phyloP scores from a whole-genome alignment of 2,888 invertebrate genomes.

The Scelioninae gen. 1 region DNA sequence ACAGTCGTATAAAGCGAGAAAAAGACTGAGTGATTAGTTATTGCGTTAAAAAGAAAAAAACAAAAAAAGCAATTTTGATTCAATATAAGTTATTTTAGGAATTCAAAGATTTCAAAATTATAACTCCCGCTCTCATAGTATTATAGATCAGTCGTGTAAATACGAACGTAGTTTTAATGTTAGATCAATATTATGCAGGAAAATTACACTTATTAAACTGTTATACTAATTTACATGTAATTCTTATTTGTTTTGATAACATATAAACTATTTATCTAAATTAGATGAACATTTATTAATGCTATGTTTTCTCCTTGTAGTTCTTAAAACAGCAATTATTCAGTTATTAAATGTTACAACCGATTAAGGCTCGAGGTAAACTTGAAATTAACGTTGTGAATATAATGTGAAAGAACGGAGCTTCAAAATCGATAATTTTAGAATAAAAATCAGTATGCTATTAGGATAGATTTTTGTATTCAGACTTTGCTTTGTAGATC shows the following conservation, averaged over 20 bases:
- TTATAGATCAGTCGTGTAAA: slow-evolving; percentile 26
- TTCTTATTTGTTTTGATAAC: too few relatives aligned
- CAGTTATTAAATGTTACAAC: slow-evolving; percentile 25
- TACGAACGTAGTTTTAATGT: slow-evolving; percentile 28
- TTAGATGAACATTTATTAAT: too few relatives aligned
- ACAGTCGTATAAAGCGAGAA: slow-evolving; percentile 75
- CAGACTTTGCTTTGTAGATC: slow-evolving; percentile 33
- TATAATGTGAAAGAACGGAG: slow-evolving; percentile 60
- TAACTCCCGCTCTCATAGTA: slow-evolving; percentile 2
- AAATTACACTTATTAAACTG: too few relatives aligned
- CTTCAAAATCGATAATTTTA: slow-evolving; percentile 59
- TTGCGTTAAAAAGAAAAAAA: too few relatives aligned
- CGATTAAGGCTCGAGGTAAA: slow-evolving; percentile 26
- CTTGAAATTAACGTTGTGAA: slow-evolving; percentile 44
- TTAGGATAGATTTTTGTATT: slow-evolving; percentile 48
- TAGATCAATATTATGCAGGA: slow-evolving; percentile 9
- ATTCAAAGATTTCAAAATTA: slow-evolving; percentile 17
- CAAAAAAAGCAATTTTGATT: too few relatives aligned
- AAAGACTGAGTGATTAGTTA: slow-evolving; percentile 78
- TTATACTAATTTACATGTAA: too few relatives aligned
- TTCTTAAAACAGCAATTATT: slow-evolving; percentile 23
- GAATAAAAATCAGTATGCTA: slow-evolving; percentile 23
- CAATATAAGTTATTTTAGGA: slow-evolving; percentile 1
- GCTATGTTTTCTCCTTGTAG: background rate
- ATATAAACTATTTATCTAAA: too few relatives aligned